Evolutionary conservation across 2,113 vertebrate genomes (phyloP).

Genomic region (Anas platyrhynchos): DNA sequence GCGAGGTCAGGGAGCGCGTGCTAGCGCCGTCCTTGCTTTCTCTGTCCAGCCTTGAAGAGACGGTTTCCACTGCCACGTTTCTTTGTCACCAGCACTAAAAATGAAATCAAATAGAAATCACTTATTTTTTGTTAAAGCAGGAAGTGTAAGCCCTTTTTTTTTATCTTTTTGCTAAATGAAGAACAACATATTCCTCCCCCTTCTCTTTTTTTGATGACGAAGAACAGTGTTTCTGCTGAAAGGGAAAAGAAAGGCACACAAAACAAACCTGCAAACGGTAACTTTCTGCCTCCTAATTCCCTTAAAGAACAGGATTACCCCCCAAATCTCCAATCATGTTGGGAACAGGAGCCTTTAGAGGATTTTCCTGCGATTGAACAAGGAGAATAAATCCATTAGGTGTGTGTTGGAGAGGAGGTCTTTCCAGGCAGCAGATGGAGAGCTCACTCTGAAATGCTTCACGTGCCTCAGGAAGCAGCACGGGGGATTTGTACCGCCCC

Average conservation of each 20-base stretch:
- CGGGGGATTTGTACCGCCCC: neutral
- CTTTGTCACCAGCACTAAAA: neutral
- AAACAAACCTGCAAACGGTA: neutral
- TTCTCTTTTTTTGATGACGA: neutral
- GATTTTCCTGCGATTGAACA: neutral
- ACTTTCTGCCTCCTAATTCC: neutral
- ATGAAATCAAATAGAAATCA: neutral
- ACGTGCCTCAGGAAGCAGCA: neutral
- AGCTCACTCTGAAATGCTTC: neutral
- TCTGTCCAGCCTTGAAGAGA: neutral
- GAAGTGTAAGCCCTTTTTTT: neutral
- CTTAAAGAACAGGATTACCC: conserved; percentile 17
- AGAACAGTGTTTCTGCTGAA: neutral
- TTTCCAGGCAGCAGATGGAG: conserved; percentile 12
- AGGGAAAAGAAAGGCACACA: neutral
- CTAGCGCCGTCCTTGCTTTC: neutral
- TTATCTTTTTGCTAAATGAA: neutral
- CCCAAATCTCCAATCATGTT: neutral
- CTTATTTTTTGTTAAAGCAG: neutral
- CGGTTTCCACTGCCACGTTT: neutral
- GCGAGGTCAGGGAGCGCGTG: fast-evolving
- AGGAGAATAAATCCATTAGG: neutral
- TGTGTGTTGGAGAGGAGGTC: neutral
- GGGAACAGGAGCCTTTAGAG: neutral
- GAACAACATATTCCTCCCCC: neutral